phyloP scores from a whole-genome alignment of 2,113 vertebrate genomes.

The Abramis brama region DNA sequence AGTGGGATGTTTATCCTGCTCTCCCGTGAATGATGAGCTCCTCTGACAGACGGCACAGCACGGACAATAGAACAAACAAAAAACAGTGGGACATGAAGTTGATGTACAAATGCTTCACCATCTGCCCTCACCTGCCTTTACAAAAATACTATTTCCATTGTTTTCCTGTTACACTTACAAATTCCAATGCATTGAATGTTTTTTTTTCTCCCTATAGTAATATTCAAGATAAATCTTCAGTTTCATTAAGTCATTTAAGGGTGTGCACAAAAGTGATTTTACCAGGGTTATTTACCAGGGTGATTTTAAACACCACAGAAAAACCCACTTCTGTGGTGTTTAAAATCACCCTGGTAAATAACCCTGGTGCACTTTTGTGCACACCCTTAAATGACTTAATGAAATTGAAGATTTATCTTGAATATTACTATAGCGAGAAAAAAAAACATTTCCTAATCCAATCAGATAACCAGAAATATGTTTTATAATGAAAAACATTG shows the following conservation, averaged over 20 bases:
- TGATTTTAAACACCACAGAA: not conserved
- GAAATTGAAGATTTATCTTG: not conserved
- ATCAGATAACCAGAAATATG: not conserved
- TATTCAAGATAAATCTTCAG: not conserved
- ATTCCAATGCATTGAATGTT: not conserved
- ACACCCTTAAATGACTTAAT: not conserved
- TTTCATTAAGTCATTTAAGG: not conserved
- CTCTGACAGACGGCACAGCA: not conserved
- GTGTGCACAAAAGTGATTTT: not conserved
- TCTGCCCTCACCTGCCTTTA: not conserved
- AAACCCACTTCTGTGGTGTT: not conserved
- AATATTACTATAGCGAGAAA: not conserved
- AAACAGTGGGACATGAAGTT: constrained; percentile 6
- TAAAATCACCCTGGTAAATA: not conserved
- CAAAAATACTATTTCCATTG: not conserved
- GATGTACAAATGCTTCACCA: not conserved
- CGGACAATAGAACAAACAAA: not conserved
- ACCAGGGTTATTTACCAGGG: not conserved
- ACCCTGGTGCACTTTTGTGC: not conserved
- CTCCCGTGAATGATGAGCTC: not conserved
- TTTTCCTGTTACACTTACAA: not conserved
- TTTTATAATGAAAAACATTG: not conserved
- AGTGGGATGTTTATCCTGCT: not conserved
- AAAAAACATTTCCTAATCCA: not conserved
- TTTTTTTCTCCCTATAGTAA: not conserved